Base-by-base conservation (phyloP, 2,113 vertebrate genomes). In the Poicephalus gulielmi region DNA sequence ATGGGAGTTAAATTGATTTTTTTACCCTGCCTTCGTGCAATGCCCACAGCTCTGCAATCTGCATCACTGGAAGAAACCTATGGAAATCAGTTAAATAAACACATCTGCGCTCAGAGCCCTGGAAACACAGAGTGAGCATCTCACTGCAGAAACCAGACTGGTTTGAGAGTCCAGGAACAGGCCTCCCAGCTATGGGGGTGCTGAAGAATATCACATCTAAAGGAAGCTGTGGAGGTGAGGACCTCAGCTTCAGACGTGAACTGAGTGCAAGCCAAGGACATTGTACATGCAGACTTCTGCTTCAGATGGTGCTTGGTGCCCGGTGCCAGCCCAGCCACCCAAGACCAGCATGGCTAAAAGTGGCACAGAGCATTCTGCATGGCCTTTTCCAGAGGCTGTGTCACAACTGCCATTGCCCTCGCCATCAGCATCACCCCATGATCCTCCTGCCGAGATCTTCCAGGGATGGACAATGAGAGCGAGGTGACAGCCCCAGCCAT, bases 1-100 rank as follows among this genome's bases (percentile, higher is more conserved):
- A 94, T 86, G 83, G 86, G 91, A 96, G 83, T 70, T 94, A 69
- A 91, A 94, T 93, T 81, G 92, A 95, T 95, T 95, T 94, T 76
- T 94, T 93, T 70, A 83, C 90, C 70, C 76, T 78, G 88, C 68
- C 66, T 93, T 83, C 71, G 18, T 90, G 93, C 86, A 74, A 66
- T 18, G 44, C 52, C 85, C 79, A 73, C 55, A 78, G 73, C 76
- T 81, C 76, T 53, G 70, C 33, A 0, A 49, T 70, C 86, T 90
- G 73, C 83, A 74, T 83, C 83, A 44, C 59, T 79, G 75, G 86
- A 81, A 88, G 74, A 85, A 92, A 74, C 86, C 67, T 70, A 55
- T 78, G 86, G 49, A 86, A 94, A 93, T 74, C 92, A 92, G 83
- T 88, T 88, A 83, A 96, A 94, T 2, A 93, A 92, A 92, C 80